A percentile compares a stretch with the other conserved stretches of the same genome.
Conservation (phyloP, 2,888 invertebrate genomes). For the Aproaerema taeniolella region DNA sequence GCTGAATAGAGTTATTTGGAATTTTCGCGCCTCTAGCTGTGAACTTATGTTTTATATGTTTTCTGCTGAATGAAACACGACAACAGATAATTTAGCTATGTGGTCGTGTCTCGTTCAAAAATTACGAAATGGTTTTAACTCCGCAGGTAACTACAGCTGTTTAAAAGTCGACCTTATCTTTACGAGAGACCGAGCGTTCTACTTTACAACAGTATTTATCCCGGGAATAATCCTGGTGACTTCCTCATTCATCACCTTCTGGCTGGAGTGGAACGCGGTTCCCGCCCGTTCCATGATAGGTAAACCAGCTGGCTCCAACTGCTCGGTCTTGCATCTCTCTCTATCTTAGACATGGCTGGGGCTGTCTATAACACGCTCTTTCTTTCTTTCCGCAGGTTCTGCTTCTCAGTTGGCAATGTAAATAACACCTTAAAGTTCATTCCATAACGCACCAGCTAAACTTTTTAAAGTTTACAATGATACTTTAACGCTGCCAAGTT, state of each 20-base stretch:
- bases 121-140: constrained; percentile 59
- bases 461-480: too few species aligned
- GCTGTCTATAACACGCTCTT: constrained; percentile 66
- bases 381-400: constrained; percentile 45
- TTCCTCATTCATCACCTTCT: constrained; percentile 91
- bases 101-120: constrained; percentile 33
- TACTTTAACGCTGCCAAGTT: constrained; percentile 4
- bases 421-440: constrained; percentile 23
- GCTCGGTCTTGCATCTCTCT: constrained; percentile 57
- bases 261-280: constrained; percentile 94
- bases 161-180: constrained; percentile 91
- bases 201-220: constrained; percentile 94
- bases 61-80: constrained; percentile 32
- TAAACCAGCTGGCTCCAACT: constrained; percentile 69
- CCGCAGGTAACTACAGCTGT: constrained; percentile 92
- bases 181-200: constrained; percentile 92
- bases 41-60: constrained; percentile 30
- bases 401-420: constrained; percentile 51
- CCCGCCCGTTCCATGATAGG: constrained; percentile 94
- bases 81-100: constrained; percentile 20
- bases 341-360: constrained; percentile 59
- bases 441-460: not conserved
- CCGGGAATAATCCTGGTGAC: constrained; percentile 93
- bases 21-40: constrained; percentile 40
- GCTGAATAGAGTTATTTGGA: constrained; percentile 77